Evolutionary conservation across 1,140 invertebrate species (phyloP).

Genomic region (Megathymus violae): DNA sequence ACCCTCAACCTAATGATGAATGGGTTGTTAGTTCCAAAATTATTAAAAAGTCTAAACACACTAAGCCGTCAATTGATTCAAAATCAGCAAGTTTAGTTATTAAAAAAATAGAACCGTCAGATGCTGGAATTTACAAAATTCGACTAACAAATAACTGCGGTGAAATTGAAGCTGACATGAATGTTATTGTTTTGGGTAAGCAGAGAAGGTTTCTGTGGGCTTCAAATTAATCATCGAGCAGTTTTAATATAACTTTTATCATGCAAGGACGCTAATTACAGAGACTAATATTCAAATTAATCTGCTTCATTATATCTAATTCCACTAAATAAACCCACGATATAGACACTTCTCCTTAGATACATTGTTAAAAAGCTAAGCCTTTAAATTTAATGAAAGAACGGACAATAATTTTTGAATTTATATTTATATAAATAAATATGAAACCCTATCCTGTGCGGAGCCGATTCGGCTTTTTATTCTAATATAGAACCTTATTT

Average conservation of each 20-base stretch:
- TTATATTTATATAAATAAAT: too few relatives aligned
- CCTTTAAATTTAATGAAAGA: too few relatives aligned
- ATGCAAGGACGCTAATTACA: not conserved
- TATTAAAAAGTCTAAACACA: constrained; percentile 86
- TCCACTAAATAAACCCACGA: too few relatives aligned
- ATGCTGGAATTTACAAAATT: constrained; percentile 90
- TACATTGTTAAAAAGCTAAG: too few relatives aligned
- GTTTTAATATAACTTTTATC: not conserved
- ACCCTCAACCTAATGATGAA: constrained; percentile 88
- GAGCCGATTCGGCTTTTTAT: too few relatives aligned
- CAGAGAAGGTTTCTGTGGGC: constrained; percentile 35
- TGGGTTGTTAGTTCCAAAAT: constrained; percentile 89
- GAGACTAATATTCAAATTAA: too few relatives aligned
- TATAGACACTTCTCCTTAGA: too few relatives aligned
- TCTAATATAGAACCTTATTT: too few relatives aligned
- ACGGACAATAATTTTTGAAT: too few relatives aligned
- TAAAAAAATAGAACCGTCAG: constrained; percentile 88
- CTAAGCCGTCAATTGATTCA: constrained; percentile 85
- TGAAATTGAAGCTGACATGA: constrained; percentile 87
- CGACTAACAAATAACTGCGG: constrained; percentile 90
- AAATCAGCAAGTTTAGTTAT: constrained; percentile 89
- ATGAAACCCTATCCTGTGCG: too few relatives aligned
- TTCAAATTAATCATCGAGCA: constrained; percentile 2
- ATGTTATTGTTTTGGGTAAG: constrained; percentile 89
- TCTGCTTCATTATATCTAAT: too few relatives aligned